Conservation (phyloP, 2,888 invertebrate species). For the Invenusta paracnida region DNA sequence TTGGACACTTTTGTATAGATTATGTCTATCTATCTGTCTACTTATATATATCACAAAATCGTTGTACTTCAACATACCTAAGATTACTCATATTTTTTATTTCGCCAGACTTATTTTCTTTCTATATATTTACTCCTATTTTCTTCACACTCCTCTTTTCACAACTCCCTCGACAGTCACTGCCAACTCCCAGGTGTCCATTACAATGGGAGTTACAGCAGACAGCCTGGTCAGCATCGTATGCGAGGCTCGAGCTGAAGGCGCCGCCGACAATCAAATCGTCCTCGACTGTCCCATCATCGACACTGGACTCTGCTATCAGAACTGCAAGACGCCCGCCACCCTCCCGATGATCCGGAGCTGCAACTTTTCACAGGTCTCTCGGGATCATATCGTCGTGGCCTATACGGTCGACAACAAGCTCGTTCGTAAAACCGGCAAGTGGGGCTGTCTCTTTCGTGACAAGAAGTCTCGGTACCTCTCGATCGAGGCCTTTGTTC, state of each 20-base stretch:
- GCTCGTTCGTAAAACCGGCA: background rate
- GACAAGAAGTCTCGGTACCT: background rate
- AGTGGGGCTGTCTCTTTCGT: slow-evolving; percentile 6
- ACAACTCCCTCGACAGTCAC: background rate
- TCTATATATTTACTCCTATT: too few species aligned
- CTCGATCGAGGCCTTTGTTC: background rate
- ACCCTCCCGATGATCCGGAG: background rate
- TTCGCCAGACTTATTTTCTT: too few species aligned
- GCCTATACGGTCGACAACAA: background rate
- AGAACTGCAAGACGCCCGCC: background rate
- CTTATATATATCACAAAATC: too few species aligned
- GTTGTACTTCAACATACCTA: too few species aligned
- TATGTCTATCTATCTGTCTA: too few species aligned
- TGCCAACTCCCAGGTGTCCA: background rate
- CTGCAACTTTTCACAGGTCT: background rate
- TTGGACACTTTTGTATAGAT: too few species aligned
- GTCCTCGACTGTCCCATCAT: background rate
- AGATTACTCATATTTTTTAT: too few species aligned
- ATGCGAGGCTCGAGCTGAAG: background rate
- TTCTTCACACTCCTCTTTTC: too few species aligned
- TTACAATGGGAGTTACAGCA: background rate
- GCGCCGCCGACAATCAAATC: background rate
- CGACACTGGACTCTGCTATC: background rate
- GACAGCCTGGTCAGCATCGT: background rate
- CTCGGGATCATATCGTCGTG: background rate